Evolutionary conservation across 64 coral and sea anemone species (phyloP), one percentile per base, ranked within the genome.

Genomic region (Dendronephthya gigantea): DNA sequence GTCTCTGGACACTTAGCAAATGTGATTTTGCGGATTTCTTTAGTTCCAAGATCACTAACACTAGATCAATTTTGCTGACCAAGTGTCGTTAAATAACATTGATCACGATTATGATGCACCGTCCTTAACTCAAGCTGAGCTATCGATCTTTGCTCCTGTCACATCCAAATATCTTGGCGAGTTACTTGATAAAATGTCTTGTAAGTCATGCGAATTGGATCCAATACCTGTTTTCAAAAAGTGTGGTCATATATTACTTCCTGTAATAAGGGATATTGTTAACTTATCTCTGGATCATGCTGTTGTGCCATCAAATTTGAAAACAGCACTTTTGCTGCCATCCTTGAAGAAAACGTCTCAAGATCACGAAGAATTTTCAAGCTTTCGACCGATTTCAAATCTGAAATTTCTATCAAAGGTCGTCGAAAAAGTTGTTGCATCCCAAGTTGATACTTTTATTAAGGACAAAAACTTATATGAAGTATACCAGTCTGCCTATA

Each of bases 21-120:
- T n/a, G n/a, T 68, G 76, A 87, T 8, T 87, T 87, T 40, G 85
- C 85, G 68, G 85, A 87, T 87, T 87, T 72, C 74, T 87, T 87
- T 87, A 65, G 74, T 37, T 72, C 85, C 40, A 87, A 87, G 65
- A 87, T 87, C 85, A 56, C 68, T 65, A 87, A 87, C 74, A 87
- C 74, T 62, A 86, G 52, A 52, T 86, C 84, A 35, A 86, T 62
- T 62, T 62, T 62, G 72, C 72, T 87, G 72, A 87, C 40, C 85
- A 22, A 40, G 68, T 87, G 62, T 62, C 85, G 68, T 22, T 62
- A n/a, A 40, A 87, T 87, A 69, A 87, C 65, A 87, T n/a, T n/a
- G n/a, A n/a, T n/a, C n/a, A 62, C 85, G 48, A 62, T 87, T 69
- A 69, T 87, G 85, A 87, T 87, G 72, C 72, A n/a, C 55, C 85